Percentiles rank a stretch among this genome's conserved stretches.
These are phyloP conservation scores for Agonopterix alstromeriana DNA, from an alignment of 2,888 invertebrate genomes.

Conservation along the genomic window DNA sequence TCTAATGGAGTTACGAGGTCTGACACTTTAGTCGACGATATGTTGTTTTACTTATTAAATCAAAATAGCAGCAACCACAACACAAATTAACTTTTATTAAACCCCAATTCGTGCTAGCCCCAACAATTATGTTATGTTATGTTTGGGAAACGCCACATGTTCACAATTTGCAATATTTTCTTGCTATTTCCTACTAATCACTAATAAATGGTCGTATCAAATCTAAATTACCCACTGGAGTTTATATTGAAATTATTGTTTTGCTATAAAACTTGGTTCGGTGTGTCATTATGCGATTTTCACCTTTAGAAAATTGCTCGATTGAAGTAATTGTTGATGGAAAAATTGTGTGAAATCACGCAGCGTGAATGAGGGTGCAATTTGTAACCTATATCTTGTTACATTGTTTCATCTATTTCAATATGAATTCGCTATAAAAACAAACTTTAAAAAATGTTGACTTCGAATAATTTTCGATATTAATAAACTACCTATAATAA, in stretches of 20 bases:
- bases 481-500: no score
- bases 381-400: neutral
- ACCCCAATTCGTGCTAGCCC: neutral
- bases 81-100: neutral
- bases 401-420: no score
- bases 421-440: no score
- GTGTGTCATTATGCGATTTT: slow-evolving; percentile 22
- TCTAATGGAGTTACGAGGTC: no score
- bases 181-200: slow-evolving; percentile 14
- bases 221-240: slow-evolving; percentile 12
- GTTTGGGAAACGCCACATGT: slow-evolving; percentile 12
- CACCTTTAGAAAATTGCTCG: slow-evolving; percentile 13
- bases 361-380: slow-evolving; percentile 7
- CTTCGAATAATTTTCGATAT: no score
- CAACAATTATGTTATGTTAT: neutral
- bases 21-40: no score
- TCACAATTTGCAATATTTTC: slow-evolving; percentile 19
- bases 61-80: neutral
- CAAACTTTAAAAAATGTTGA: no score
- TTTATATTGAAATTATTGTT: slow-evolving; percentile 20
- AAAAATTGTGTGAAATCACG: slow-evolving; percentile 21
- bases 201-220: slow-evolving; percentile 21
- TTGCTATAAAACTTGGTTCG: slow-evolving; percentile 12
- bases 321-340: neutral
- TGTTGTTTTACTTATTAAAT: neutral